Evolutionary conservation across 2,888 invertebrate genomes (phyloP).

Genomic region (Orthosia cruda): DNA sequence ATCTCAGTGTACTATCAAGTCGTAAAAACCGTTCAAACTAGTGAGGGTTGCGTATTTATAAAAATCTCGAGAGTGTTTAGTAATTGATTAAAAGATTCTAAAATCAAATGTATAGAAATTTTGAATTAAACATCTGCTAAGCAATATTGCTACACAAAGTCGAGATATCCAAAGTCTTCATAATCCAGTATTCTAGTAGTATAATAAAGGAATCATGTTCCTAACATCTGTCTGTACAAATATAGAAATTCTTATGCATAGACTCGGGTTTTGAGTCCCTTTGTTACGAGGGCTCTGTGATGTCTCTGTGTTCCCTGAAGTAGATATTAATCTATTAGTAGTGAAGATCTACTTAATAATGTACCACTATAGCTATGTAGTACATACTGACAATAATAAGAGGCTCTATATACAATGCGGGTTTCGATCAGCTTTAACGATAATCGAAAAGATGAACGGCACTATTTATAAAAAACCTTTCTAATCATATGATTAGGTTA

Average conservation of each 20-base stretch:
- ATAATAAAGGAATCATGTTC: slow-evolving; percentile 10
- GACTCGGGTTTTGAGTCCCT: slow-evolving; percentile 4
- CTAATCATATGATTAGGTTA: too few relatives aligned
- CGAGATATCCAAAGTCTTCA: too few relatives aligned
- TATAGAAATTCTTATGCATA: slow-evolving; percentile 3
- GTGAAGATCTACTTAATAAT: slow-evolving; percentile 5
- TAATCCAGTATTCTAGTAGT: too few relatives aligned
- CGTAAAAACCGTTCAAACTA: not conserved
- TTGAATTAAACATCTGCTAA: too few relatives aligned
- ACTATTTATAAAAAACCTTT: too few relatives aligned
- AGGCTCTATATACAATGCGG: not conserved
- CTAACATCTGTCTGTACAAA: slow-evolving; percentile 13
- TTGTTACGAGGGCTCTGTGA: slow-evolving; percentile 47
- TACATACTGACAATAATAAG: slow-evolving; percentile 5
- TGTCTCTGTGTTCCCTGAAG: slow-evolving; percentile 17
- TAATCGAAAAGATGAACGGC: not conserved
- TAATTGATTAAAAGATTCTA: too few relatives aligned
- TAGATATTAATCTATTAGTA: slow-evolving; percentile 14
- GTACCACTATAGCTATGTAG: not conserved
- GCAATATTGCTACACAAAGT: too few relatives aligned
- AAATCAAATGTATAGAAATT: too few relatives aligned
- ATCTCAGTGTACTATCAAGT: too few relatives aligned
- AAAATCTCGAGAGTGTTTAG: too few relatives aligned
- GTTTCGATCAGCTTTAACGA: not conserved
- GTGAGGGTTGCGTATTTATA: too few relatives aligned